Evolutionary conservation across 2,113 vertebrate species (phyloP), one percentile per base, ranked within the genome.

Genomic region (Tetraodon nigroviridis): DNA sequence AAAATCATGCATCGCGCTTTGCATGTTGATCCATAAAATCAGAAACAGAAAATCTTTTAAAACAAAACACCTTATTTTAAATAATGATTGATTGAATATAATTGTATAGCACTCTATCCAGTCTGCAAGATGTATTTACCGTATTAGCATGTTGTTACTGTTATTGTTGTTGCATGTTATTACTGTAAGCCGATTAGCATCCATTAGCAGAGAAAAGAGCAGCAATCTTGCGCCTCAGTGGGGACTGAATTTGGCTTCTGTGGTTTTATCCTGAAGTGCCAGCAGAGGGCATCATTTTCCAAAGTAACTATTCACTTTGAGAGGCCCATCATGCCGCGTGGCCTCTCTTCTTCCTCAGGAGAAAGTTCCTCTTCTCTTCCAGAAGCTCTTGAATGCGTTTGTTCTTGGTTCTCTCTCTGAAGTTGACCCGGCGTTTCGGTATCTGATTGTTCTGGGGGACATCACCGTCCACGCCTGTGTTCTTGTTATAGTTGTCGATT

Each of bases 351-450:
- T 92, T 94, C 55, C 92, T 86, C 20, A 91, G 91, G 46, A 90
- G 88, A 72, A 90, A 90, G 84, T 91, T 92, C 82, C 87, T 85
- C 76, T 95, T 95, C 75, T 96, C 95, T 55, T 92, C 92, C 5
- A 99, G 92, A 76, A 99, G 91, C 86, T 96, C 90, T 78, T 98
- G 94, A 83, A 99, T 98, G 41, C 96, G 91, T 75, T 93, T 94
- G 90, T 99, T 99, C 86, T 86, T 93, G 56, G 94, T 99, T 89
- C 87, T 92, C 85, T 97, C 95, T 0, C 90, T 84, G 0, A 88
- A 86, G 5, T 85, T 92, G 67, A 92, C 82, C 2, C 88, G 73
- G 0, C 86, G 92, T 70, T 89, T 92, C 52, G 91, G 87, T 58
- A 97, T 94, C 78, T 93, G 75, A 84, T 97, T 96, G 82, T 92